A percentile compares a stretch with the other conserved stretches of the same genome.
Evolutionary conservation across 2,888 invertebrate species (phyloP).

Genomic region (Cephus sareptanus): DNA sequence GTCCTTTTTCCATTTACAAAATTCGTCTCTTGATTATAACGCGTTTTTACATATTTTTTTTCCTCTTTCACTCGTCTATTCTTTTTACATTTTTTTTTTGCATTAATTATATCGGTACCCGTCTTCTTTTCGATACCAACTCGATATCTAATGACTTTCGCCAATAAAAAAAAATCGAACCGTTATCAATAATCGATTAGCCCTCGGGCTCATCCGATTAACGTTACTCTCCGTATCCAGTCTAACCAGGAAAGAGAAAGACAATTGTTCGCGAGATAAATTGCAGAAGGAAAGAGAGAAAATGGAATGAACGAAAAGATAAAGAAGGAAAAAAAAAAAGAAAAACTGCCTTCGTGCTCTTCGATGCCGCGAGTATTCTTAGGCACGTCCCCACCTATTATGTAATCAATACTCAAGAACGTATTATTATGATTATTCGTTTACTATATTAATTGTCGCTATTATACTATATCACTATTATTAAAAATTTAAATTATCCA

Average conservation of each 20-base stretch:
- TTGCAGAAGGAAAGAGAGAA: constrained; percentile 7
- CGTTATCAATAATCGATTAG: no score
- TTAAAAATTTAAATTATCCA: constrained; percentile 8
- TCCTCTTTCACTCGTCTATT: no score
- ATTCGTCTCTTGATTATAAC: no score
- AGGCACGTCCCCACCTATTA: constrained; percentile 27
- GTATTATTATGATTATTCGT: constrained; percentile 38
- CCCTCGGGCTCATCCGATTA: neutral
- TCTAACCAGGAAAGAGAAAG: constrained; percentile 8
- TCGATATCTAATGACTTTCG: no score
- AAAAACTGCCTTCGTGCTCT: constrained; percentile 11
- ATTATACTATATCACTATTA: constrained; percentile 25
- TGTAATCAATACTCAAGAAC: constrained; percentile 38
- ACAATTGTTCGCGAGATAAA: neutral
- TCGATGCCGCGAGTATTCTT: neutral
- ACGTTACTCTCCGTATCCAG: constrained; percentile 3
- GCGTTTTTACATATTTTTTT: no score
- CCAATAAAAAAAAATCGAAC: no score
- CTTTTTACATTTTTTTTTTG: no score
- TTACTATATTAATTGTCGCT: constrained; percentile 15
- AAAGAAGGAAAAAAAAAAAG: neutral
- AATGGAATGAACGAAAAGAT: constrained; percentile 9
- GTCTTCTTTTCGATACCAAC: no score
- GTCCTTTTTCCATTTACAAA: no score
- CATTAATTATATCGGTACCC: no score